These are phyloP conservation scores for Oryzias javanicus DNA, from an alignment of 2,113 vertebrate species.

Conservation along the genomic window DNA sequence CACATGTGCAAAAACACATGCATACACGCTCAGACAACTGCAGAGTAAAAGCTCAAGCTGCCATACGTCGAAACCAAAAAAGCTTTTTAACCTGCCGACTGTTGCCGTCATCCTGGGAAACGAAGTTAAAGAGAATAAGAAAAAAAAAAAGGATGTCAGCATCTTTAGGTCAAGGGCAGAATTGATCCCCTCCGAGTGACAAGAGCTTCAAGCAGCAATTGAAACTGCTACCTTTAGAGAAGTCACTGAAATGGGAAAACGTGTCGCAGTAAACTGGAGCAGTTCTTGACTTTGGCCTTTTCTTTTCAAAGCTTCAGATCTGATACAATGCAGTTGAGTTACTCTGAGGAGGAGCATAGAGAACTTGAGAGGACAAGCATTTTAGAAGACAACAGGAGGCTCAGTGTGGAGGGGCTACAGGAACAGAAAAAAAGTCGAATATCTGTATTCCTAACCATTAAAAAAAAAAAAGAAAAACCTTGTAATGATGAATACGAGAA, in stretches of 20 bases:
- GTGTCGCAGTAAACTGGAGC: conserved; percentile 19
- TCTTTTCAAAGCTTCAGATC: conserved; percentile 22
- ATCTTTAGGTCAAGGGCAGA: conserved; percentile 34
- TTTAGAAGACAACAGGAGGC: not conserved
- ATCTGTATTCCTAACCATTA: too few relatives aligned
- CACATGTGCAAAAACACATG: conserved; percentile 2
- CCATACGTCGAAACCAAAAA: not conserved
- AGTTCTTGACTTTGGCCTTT: conserved; percentile 36
- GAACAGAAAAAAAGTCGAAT: too few relatives aligned
- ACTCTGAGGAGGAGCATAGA: conserved; percentile 11
- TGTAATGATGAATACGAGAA: not conserved
- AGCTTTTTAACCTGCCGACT: conserved; percentile 25
- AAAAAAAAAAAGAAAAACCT: not conserved
- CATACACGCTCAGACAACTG: conserved; percentile 6
- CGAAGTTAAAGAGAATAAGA: conserved; percentile 32
- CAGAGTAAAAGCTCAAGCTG: conserved; percentile 21
- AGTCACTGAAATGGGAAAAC: conserved; percentile 23
- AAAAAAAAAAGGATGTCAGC: conserved; percentile 10
- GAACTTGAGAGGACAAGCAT: not conserved
- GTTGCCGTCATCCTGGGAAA: conserved; percentile 26
- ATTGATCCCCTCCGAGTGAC: conserved; percentile 17
- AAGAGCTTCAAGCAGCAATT: conserved; percentile 33
- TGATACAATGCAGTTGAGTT: conserved; percentile 17
- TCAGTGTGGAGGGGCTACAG: not conserved
- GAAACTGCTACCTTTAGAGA: conserved; percentile 18